Evolutionary conservation across 1,140 invertebrate genomes (phyloP).

Genomic region (Platyura marginata): DNA sequence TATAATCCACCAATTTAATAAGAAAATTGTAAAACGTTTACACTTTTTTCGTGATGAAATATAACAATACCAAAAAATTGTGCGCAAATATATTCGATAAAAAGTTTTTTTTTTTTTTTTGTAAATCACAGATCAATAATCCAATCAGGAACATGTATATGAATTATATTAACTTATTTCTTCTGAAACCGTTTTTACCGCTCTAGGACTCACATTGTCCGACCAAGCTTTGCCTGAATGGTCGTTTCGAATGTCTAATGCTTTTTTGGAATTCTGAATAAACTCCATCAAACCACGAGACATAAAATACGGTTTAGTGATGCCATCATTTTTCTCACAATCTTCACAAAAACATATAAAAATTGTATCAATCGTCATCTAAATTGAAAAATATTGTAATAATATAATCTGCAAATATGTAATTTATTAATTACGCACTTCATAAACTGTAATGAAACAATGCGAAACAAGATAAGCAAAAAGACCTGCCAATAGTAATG

Average conservation of each 20-base stretch:
- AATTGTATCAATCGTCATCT: conserved; percentile 72
- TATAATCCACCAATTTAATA: too few relatives aligned
- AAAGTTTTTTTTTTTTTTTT: too few relatives aligned
- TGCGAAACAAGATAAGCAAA: conserved; percentile 57
- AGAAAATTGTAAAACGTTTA: too few relatives aligned
- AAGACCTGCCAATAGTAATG: conserved; percentile 37
- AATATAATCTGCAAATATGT: background rate
- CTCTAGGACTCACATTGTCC: background rate
- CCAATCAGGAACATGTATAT: too few relatives aligned
- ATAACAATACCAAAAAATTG: too few relatives aligned
- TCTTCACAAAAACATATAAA: conserved; percentile 73
- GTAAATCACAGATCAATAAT: too few relatives aligned
- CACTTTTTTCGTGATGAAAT: too few relatives aligned
- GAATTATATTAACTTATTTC: background rate
- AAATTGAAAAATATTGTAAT: conserved; percentile 14
- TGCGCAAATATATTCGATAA: too few relatives aligned
- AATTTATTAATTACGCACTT: conserved; percentile 31
- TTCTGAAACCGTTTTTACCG: background rate
- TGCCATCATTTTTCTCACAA: conserved; percentile 53
- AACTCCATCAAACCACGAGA: conserved; percentile 53
- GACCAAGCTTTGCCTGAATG: background rate
- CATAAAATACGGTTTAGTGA: conserved; percentile 53
- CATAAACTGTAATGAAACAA: conserved; percentile 60
- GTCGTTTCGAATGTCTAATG: conserved; percentile 11
- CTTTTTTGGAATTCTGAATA: conserved; percentile 43